Evolutionary conservation across 2,797 vertebrate genomes (phyloP).

Genomic region (Streptopelia turtur): DNA sequence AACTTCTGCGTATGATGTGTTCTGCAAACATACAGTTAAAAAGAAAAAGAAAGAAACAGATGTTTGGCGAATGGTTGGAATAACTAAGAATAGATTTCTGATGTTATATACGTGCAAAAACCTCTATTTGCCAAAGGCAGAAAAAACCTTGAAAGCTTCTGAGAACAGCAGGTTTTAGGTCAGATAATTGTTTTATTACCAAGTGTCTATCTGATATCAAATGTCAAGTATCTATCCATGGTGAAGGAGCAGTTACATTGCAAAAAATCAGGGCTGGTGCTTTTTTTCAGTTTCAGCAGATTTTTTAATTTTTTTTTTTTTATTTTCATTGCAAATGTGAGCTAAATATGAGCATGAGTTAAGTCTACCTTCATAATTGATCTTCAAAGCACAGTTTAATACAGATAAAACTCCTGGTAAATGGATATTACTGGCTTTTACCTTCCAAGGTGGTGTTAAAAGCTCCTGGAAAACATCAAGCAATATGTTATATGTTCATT

Average conservation of each 20-base stretch:
- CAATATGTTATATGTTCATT: not conserved
- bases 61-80: not conserved
- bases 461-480: not conserved
- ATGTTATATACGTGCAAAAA: not conserved
- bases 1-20: not conserved
- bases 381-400: not conserved
- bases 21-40: not conserved
- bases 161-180: not conserved
- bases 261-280: not conserved
- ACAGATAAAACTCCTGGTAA: not conserved
- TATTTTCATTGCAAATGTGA: not conserved
- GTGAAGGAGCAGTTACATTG: not conserved
- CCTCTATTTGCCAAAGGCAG: not conserved
- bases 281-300: not conserved
- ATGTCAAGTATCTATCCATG: not conserved
- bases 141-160: not conserved
- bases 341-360: not conserved
- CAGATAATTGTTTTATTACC: not conserved
- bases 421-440: not conserved
- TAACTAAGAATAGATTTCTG: not conserved
- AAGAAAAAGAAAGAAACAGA: accelerated
- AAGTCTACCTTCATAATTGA: not conserved
- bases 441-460: slow-evolving; percentile 1
- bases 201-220: not conserved
- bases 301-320: not conserved